Conservation (phyloP, 1,140 invertebrate genomes). For the Brachionus asplanchnoidis region DNA sequence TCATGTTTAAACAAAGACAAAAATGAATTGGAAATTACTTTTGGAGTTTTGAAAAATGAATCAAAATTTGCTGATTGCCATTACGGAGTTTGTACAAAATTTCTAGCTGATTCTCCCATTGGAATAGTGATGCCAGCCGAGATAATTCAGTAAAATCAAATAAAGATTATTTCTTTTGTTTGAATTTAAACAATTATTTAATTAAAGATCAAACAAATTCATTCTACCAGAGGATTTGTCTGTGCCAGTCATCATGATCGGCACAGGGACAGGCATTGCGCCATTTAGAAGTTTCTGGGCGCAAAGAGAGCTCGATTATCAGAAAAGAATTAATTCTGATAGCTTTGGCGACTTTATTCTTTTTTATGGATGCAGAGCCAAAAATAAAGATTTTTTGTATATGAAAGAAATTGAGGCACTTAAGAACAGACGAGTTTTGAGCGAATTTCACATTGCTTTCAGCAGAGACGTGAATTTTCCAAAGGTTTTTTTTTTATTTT, state of each 20-base stretch:
- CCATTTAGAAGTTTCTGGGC: slow-evolving; percentile 31
- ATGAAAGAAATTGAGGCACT: slow-evolving; percentile 74
- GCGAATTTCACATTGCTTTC: slow-evolving; percentile 74
- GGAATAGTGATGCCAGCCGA: slow-evolving; percentile 61
- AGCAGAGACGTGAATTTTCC: slow-evolving; percentile 73
- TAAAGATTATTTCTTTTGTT: slow-evolving; percentile 52
- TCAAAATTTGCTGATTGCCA: slow-evolving; percentile 70
- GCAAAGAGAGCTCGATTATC: background rate
- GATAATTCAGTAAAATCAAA: slow-evolving; percentile 76
- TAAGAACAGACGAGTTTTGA: slow-evolving; percentile 67
- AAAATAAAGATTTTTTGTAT: slow-evolving; percentile 73
- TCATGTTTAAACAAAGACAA: slow-evolving; percentile 70
- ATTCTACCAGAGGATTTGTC: background rate
- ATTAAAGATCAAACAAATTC: slow-evolving; percentile 45
- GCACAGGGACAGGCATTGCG: slow-evolving; percentile 20
- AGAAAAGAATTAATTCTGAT: background rate
- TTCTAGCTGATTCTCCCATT: slow-evolving; percentile 61
- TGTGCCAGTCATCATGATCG: slow-evolving; percentile 30
- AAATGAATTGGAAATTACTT: slow-evolving; percentile 76
- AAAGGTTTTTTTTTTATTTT: background rate
- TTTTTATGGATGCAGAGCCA: slow-evolving; percentile 83
- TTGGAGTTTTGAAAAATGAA: slow-evolving; percentile 80
- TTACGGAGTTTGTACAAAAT: slow-evolving; percentile 89
- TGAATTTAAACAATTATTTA: slow-evolving; percentile 46
- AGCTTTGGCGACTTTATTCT: slow-evolving; percentile 72